Base-by-base conservation (phyloP, 2,888 invertebrate species). In the Prosapia bicincta region DNA sequence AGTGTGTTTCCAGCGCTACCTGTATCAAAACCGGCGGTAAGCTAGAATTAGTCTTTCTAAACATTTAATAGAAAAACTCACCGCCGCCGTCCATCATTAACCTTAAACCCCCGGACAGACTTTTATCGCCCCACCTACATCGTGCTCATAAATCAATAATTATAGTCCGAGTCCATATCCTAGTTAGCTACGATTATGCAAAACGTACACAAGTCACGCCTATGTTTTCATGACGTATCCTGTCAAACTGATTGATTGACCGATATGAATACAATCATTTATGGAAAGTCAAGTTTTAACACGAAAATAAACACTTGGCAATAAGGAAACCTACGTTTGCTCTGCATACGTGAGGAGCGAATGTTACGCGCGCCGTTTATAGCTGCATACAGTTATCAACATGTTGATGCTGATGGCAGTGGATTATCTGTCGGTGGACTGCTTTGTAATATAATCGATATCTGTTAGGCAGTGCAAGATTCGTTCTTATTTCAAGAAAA, bases 301-400 rank as follows among this genome's bases (percentile, higher is more conserved):
- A 54, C 54, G 38, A 54, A 54, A 54, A 54, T 54, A 54, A 54
- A 54, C 54, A 54, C 38, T n/a, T n/a, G n/a, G n/a, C n/a, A n/a
- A n/a, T n/a, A n/a, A n/a, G n/a, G n/a, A n/a, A n/a, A n/a, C n/a
- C n/a, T n/a, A n/a, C n/a, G n/a, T n/a, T n/a, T n/a, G n/a, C n/a
- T n/a, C n/a, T n/a, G n/a, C n/a, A n/a, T n/a, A n/a, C n/a, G n/a
- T n/a, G n/a, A n/a, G n/a, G n/a, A n/a, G n/a, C n/a, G n/a, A n/a
- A n/a, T n/a, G n/a, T n/a, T n/a, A n/a, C n/a, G n/a, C n/a, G n/a
- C n/a, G n/a, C n/a, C n/a, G n/a, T n/a, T n/a, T n/a, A n/a, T n/a
- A n/a, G n/a, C n/a, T n/a, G n/a, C n/a, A n/a, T n/a, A n/a, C n/a
- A n/a, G n/a, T n/a, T n/a, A n/a, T n/a, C n/a, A n/a, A n/a, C n/a